These are phyloP conservation scores for Uloborus plumipes DNA, from an alignment of 2,888 invertebrate genomes.

Conservation along the genomic window DNA sequence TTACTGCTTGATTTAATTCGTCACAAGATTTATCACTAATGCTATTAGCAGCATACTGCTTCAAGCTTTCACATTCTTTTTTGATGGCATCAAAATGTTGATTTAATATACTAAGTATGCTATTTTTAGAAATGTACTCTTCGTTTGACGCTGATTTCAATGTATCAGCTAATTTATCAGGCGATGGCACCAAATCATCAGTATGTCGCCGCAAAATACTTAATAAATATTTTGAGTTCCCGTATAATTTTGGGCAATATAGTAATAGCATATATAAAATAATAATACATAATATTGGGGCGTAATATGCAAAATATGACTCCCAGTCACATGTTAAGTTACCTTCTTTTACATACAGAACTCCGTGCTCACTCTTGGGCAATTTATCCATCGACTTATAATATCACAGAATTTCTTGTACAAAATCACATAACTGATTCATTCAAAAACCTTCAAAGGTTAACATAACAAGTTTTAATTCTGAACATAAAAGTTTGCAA, in stretches of 20 bases:
- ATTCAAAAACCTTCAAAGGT: too few species aligned
- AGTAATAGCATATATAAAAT: too few species aligned
- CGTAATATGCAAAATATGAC: not conserved
- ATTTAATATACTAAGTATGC: slow-evolving; percentile 8
- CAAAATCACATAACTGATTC: too few species aligned
- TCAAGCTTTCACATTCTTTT: slow-evolving; percentile 19
- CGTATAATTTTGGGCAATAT: slow-evolving; percentile 38
- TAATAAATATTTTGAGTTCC: slow-evolving; percentile 14
- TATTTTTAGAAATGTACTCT: too few species aligned
- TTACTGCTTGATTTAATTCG: too few species aligned
- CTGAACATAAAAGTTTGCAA: too few species aligned
- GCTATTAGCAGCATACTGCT: not conserved
- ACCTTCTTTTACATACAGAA: not conserved
- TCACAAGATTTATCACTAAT: not conserved
- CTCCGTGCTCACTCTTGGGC: not conserved
- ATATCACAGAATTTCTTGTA: too few species aligned
- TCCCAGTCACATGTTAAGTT: too few species aligned
- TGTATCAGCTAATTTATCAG: not conserved
- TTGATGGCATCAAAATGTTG: slow-evolving; percentile 27
- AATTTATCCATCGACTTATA: slow-evolving; percentile 30
- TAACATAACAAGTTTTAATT: too few species aligned
- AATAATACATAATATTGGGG: too few species aligned
- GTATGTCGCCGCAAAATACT: slow-evolving; percentile 34
- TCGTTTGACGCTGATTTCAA: not conserved
- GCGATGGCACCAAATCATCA: slow-evolving; percentile 1